Conservation (phyloP, 2,888 invertebrate genomes). For the Harpalus rufipes region DNA sequence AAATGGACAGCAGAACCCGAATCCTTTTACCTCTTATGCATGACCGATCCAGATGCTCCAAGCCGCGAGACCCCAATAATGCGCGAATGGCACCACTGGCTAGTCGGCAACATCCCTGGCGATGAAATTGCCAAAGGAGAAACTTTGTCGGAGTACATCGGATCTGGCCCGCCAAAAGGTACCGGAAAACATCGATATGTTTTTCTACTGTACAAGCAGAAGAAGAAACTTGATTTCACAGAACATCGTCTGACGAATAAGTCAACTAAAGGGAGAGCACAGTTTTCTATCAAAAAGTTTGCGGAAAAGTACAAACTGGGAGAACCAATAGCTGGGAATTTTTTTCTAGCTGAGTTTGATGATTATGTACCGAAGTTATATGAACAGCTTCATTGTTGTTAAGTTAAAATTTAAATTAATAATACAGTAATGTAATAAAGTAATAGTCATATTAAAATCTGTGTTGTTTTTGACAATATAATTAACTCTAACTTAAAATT, state of each 20-base stretch:
- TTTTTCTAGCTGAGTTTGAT: slow-evolving; percentile 81
- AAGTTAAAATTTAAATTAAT: not conserved
- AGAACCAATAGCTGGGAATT: slow-evolving; percentile 82
- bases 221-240: slow-evolving; percentile 72
- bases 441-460: no score
- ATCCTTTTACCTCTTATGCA: slow-evolving; percentile 75
- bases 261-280: slow-evolving; percentile 81
- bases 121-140: slow-evolving; percentile 79
- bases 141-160: slow-evolving; percentile 82
- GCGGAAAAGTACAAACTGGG: slow-evolving; percentile 81
- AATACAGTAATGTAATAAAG: not conserved
- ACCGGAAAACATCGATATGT: slow-evolving; percentile 88
- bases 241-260: slow-evolving; percentile 68
- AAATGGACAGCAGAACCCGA: slow-evolving; percentile 72
- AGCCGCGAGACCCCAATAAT: slow-evolving; percentile 84
- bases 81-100: slow-evolving; percentile 89
- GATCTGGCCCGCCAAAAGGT: slow-evolving; percentile 86
- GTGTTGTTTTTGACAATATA: no score
- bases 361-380: slow-evolving; percentile 68
- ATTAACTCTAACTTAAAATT: no score
- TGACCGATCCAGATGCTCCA: slow-evolving; percentile 89
- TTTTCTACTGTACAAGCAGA: slow-evolving; percentile 79
- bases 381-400: slow-evolving; percentile 31
- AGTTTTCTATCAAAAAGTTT: slow-evolving; percentile 76
- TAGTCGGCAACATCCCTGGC: slow-evolving; percentile 86